Evolutionary conservation across 1,140 invertebrate species (phyloP).

Genomic region (Sminthurides bifidus): DNA sequence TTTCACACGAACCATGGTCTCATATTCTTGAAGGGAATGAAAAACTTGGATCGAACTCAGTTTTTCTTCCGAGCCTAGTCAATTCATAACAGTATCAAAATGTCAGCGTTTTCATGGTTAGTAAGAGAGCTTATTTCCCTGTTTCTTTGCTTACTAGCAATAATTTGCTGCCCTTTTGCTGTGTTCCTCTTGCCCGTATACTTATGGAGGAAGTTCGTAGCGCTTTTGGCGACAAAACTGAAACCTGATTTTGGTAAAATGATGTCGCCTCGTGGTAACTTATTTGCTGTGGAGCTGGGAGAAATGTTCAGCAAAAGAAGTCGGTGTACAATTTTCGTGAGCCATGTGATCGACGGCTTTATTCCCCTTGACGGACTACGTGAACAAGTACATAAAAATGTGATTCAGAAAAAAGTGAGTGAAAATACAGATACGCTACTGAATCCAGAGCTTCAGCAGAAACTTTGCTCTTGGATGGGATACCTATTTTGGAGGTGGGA

Average conservation of each 20-base stretch:
- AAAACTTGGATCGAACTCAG: no score
- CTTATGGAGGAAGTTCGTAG: background rate
- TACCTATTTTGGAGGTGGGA: constrained; percentile 29
- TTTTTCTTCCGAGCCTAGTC: no score
- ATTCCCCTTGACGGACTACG: background rate
- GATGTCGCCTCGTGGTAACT: background rate
- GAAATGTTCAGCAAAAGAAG: background rate
- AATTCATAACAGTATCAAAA: no score
- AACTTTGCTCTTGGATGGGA: constrained; percentile 17
- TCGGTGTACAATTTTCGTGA: background rate
- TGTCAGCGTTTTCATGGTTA: no score
- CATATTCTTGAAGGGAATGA: no score
- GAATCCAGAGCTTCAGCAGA: constrained; percentile 25
- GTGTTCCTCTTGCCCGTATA: background rate
- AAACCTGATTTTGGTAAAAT: background rate
- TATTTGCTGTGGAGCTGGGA: constrained; percentile 1
- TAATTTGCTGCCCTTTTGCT: background rate
- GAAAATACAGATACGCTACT: constrained; percentile 3
- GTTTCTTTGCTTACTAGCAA: no score
- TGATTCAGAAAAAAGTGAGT: background rate
- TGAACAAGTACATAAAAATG: background rate
- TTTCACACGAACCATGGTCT: no score
- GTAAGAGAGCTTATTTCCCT: no score
- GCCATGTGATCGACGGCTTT: background rate
- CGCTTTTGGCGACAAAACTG: background rate